Conservation (phyloP, 2,888 invertebrate species). For the Physocephala rufipes region DNA sequence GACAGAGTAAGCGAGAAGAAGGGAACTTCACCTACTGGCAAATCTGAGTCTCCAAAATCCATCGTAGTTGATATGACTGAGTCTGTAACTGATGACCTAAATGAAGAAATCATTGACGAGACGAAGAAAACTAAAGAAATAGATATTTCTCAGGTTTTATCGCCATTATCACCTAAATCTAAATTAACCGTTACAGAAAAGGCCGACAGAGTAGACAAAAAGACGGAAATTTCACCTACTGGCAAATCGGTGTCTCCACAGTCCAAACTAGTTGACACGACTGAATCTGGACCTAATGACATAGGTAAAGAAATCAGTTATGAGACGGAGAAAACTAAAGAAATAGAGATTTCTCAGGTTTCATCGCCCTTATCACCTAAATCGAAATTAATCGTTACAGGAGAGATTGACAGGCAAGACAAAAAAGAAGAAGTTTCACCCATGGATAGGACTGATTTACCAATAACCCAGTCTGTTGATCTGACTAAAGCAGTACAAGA, state of each 20-base stretch:
- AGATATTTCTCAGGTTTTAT: no score
- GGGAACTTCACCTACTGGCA: not conserved
- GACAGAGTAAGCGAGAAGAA: not conserved
- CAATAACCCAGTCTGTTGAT: not conserved
- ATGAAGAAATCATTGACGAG: not conserved
- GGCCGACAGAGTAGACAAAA: not conserved
- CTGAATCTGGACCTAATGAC: not conserved
- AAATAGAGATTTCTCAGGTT: constrained; percentile 43
- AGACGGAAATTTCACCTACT: not conserved
- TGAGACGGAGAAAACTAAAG: not conserved
- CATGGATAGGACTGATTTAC: constrained; percentile 41
- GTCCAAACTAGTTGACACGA: not conserved
- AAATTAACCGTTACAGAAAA: no score
- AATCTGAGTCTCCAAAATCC: not conserved
- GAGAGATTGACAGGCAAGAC: not conserved
- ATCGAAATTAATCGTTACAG: not conserved
- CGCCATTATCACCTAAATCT: no score
- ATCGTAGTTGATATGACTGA: not conserved
- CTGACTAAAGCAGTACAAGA: not conserved
- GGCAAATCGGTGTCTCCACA: not conserved
- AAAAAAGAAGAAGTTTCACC: constrained; percentile 8
- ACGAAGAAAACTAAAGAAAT: not conserved
- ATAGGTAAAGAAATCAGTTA: not conserved
- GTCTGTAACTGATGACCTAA: not conserved
- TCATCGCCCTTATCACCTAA: constrained; percentile 7